phyloP scores from a whole-genome alignment of 2,797 vertebrate genomes.

The Brachymystax lenok region DNA sequence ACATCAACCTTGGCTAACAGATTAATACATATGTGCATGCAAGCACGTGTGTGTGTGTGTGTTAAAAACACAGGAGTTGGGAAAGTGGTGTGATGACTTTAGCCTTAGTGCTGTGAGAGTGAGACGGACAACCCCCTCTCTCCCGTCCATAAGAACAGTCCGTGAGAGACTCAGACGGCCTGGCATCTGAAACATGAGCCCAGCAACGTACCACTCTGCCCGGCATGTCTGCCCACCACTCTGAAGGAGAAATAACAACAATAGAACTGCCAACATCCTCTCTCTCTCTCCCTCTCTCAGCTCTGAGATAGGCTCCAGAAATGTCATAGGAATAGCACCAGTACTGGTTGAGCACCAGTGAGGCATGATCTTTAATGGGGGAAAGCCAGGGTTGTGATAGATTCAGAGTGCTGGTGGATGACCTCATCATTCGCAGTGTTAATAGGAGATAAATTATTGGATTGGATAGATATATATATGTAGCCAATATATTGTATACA shows the following conservation, averaged over 20 bases:
- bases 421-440: conserved; percentile 38
- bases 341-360: conserved; percentile 26
- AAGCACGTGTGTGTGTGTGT: not conserved
- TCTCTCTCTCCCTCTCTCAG: no score
- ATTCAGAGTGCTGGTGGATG: not conserved
- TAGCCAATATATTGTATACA: conserved; percentile 43
- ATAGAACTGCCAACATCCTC: conserved; percentile 20
- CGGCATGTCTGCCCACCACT: conserved; percentile 14
- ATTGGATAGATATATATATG: conserved; percentile 13
- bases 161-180: conserved; percentile 29
- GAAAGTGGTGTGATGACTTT: conserved; percentile 3
- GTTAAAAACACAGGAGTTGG: conserved; percentile 6
- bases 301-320: conserved; percentile 14
- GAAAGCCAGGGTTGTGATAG: not conserved
- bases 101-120: not conserved
- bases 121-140: conserved; percentile 20
- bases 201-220: not conserved
- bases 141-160: conserved; percentile 27
- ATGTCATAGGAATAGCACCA: conserved; percentile 50
- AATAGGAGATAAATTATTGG: conserved; percentile 34
- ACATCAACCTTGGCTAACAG: not conserved
- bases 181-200: conserved; percentile 60
- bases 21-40: not conserved
- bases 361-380: not conserved
- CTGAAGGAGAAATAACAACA: conserved; percentile 40